These are phyloP conservation scores for Junco hyemalis DNA, from an alignment of 2,113 vertebrate species.

Conservation along the genomic window DNA sequence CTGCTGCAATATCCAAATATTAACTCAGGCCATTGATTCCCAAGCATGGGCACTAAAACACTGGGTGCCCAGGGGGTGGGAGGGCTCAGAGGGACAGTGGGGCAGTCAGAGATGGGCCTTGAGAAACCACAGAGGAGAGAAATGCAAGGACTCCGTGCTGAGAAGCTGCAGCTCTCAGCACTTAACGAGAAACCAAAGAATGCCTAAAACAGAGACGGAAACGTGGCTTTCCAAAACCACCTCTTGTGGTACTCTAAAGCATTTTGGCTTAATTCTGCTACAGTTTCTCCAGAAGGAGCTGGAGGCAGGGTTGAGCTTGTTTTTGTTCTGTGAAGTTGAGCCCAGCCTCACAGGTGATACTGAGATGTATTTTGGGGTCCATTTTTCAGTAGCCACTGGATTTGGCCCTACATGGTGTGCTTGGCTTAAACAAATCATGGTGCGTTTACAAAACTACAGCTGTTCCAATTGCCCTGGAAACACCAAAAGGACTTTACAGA, in stretches of 20 bases:
- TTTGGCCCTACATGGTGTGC: neutral
- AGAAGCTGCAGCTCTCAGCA: neutral
- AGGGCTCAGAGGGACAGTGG: fast-evolving
- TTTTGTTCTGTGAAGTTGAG: neutral
- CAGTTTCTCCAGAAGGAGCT: neutral
- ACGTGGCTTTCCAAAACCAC: neutral
- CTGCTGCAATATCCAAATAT: neutral
- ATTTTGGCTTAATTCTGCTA: neutral
- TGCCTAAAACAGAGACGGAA: neutral
- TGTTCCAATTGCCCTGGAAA: neutral
- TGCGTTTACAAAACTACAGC: neutral
- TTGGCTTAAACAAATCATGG: neutral
- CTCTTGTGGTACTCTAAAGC: neutral
- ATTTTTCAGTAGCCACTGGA: neutral
- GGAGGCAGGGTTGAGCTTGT: neutral
- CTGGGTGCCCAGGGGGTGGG: fast-evolving
- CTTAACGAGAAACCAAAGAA: neutral
- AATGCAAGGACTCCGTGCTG: neutral
- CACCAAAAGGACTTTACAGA: neutral
- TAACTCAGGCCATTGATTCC: neutral
- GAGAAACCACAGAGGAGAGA: neutral
- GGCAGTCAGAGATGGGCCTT: neutral
- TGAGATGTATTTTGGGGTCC: neutral
- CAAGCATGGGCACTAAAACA: fast-evolving
- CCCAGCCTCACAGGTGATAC: neutral